Evolutionary conservation across 2,113 vertebrate species (phyloP).

Genomic region (Bubo bubo): DNA sequence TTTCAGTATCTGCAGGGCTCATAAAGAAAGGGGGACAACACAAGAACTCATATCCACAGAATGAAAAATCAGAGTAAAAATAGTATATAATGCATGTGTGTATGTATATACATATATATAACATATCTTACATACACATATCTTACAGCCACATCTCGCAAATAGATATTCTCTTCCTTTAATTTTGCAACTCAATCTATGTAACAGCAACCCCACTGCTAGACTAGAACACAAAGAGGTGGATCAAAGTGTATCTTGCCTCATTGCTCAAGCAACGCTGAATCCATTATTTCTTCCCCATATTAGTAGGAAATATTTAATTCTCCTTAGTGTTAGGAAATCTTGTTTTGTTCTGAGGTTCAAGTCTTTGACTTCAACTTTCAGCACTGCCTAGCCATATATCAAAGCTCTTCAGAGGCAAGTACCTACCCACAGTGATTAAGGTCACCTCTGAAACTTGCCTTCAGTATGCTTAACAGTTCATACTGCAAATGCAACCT

Average conservation of each 20-base stretch:
- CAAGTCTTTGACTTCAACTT: neutral
- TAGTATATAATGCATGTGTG: neutral
- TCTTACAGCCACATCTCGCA: neutral
- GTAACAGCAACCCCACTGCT: neutral
- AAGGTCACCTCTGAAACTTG: neutral
- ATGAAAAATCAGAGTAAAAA: neutral
- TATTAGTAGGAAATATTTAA: neutral
- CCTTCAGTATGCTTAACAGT: neutral
- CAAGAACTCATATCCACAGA: neutral
- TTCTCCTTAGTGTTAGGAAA: neutral
- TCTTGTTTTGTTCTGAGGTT: neutral
- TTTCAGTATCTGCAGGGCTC: neutral
- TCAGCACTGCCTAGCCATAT: neutral
- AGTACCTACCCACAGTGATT: neutral
- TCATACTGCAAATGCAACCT: neutral
- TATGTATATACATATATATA: neutral
- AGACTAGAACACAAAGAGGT: neutral
- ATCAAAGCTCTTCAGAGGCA: neutral
- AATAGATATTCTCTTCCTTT: neutral
- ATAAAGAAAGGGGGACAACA: neutral
- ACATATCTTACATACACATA: neutral
- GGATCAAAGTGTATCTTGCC: neutral
- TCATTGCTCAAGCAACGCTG: neutral
- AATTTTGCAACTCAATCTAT: neutral
- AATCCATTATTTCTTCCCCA: neutral